Evolutionary conservation across 1,140 invertebrate genomes (phyloP).

Genomic region (Zeugodacus cucurbitae): DNA sequence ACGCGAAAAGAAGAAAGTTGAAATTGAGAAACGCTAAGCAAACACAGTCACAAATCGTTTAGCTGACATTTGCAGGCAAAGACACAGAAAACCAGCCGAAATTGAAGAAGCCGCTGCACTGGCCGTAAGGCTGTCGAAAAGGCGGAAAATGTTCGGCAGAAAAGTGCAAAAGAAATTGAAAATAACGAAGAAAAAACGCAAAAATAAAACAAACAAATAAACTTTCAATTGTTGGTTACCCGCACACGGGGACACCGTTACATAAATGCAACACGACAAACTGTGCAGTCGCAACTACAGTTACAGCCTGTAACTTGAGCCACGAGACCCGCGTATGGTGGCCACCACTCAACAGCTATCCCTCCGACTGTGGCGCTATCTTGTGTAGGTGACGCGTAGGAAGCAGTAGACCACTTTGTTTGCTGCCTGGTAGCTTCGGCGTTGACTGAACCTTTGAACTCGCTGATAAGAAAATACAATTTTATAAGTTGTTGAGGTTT

Average conservation of each 20-base stretch:
- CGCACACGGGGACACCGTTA: slow-evolving; percentile 7
- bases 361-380: not conserved
- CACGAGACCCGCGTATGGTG: not conserved
- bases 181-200: not conserved
- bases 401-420: not conserved
- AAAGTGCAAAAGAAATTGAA: not conserved
- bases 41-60: not conserved
- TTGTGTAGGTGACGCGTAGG: not conserved
- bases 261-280: slow-evolving; percentile 35
- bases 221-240: not conserved
- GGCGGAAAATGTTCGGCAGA: not conserved
- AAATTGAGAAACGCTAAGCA: not conserved
- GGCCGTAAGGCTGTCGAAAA: not conserved
- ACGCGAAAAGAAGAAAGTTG: not conserved
- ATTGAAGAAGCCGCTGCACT: not conserved
- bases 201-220: not conserved
- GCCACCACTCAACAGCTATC: not conserved
- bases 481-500: not conserved
- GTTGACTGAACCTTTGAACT: slow-evolving; percentile 20
- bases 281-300: not conserved
- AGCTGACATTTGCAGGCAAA: not conserved
- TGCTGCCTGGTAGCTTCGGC: not conserved
- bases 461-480: slow-evolving; percentile 30
- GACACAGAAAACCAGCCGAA: not conserved
- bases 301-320: not conserved